Conservation (phyloP, 2,113 vertebrate species). For the Galbula dea region DNA sequence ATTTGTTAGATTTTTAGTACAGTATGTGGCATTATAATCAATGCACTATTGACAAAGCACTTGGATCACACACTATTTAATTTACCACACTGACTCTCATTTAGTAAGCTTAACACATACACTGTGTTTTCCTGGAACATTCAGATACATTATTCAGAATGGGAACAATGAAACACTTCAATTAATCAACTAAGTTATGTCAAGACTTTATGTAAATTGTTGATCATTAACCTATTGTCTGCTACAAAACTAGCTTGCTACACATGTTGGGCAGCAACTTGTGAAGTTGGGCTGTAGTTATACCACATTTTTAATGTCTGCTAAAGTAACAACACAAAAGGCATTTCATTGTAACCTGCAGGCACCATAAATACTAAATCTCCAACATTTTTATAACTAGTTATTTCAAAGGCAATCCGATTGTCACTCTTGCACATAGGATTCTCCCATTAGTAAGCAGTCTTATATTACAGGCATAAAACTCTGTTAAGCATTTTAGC, state of each 20-base stretch:
- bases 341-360: conserved; percentile 62
- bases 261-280: background rate
- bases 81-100: conserved; percentile 22
- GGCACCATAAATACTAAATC: conserved; percentile 61
- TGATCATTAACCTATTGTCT: background rate
- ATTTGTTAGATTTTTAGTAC: conserved; percentile 49
- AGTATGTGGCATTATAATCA: conserved; percentile 52
- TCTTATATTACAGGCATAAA: conserved; percentile 69
- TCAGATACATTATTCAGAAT: conserved; percentile 2
- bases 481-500: conserved; percentile 72
- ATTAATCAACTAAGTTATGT: conserved; percentile 8
- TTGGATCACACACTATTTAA: conserved; percentile 50
- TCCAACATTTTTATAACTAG: conserved; percentile 66
- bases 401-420: conserved; percentile 68
- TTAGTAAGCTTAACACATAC: background rate
- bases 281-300: background rate
- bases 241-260: background rate
- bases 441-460: conserved; percentile 60
- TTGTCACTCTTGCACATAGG: conserved; percentile 49
- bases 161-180: background rate
- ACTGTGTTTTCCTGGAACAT: background rate
- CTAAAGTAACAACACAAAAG: conserved; percentile 54
- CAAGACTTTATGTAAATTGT: background rate
- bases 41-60: conserved; percentile 56
- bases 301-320: conserved; percentile 41